A percentile compares a stretch with the other conserved stretches of the same genome.
Conservation (phyloP, 2,797 vertebrate genomes). For the Aplochiton taeniatus region DNA sequence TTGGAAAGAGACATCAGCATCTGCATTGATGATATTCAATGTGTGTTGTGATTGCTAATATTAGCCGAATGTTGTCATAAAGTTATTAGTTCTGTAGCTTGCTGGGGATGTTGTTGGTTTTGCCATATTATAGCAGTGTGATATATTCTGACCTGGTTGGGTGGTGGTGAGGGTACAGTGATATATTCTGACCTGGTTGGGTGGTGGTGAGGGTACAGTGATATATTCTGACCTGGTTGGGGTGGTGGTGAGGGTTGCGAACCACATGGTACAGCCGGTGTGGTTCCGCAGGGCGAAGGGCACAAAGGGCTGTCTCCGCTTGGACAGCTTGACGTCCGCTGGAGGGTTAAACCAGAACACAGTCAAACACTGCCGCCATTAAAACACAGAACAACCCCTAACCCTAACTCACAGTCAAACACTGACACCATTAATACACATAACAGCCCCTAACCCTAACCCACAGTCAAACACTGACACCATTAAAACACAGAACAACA, state of each 20-base stretch:
- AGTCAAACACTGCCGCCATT: too few relatives aligned
- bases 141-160: conserved; percentile 84
- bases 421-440: background rate
- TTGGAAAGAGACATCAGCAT: background rate
- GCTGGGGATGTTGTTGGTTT: too few relatives aligned
- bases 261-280: conserved; percentile 95
- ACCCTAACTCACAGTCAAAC: background rate
- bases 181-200: conserved; percentile 84
- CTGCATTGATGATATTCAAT: too few relatives aligned
- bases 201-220: conserved; percentile 89
- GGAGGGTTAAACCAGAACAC: conserved; percentile 33
- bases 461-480: too few relatives aligned
- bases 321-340: conserved; percentile 88
- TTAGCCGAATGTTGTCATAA: too few relatives aligned
- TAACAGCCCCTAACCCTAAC: too few relatives aligned
- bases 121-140: too few relatives aligned
- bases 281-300: conserved; percentile 94
- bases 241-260: conserved; percentile 93
- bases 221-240: conserved; percentile 86
- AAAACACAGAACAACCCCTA: background rate
- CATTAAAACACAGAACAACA: background rate
- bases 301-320: conserved; percentile 92
- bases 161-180: conserved; percentile 89
- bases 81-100: too few relatives aligned
- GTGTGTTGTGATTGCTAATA: too few relatives aligned